phyloP scores from a whole-genome alignment of 1,140 invertebrate species.

The Drosophila pachea region DNA sequence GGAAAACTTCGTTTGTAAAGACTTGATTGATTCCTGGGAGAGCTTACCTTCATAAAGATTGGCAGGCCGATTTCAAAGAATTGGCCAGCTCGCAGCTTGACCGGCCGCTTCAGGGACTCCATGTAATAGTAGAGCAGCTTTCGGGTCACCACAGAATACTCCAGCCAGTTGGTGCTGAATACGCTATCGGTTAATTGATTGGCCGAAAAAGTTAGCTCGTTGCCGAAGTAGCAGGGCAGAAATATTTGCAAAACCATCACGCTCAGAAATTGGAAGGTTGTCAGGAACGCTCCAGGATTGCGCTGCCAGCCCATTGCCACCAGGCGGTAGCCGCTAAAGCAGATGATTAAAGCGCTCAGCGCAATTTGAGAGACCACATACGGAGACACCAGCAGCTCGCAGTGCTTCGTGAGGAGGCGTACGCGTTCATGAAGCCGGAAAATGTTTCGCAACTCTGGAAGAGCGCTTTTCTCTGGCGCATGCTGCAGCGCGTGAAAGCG shows the following conservation, averaged over 20 bases:
- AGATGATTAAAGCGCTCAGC: conserved; percentile 70
- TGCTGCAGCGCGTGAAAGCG: conserved; percentile 43
- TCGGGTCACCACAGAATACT: conserved; percentile 56
- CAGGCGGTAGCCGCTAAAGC: conserved; percentile 64
- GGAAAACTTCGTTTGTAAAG: neutral
- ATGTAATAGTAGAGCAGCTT: conserved; percentile 70
- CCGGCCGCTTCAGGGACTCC: conserved; percentile 64
- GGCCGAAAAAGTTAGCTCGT: conserved; percentile 62
- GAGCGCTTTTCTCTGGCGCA: conserved; percentile 32
- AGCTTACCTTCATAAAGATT: conserved; percentile 66
- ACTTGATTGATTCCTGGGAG: neutral
- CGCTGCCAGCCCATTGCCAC: conserved; percentile 57
- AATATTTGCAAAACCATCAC: conserved; percentile 70
- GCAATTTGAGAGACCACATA: conserved; percentile 64
- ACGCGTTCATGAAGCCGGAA: conserved; percentile 46
- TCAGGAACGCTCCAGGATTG: conserved; percentile 57
- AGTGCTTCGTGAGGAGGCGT: conserved; percentile 29
- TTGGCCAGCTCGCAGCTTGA: conserved; percentile 57
- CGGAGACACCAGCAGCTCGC: conserved; percentile 56
- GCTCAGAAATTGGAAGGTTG: conserved; percentile 60
- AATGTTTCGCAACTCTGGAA: conserved; percentile 36
- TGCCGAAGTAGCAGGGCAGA: conserved; percentile 71
- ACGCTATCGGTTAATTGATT: conserved; percentile 55
- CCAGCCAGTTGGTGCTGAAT: conserved; percentile 65
- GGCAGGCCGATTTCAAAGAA: conserved; percentile 73